Conservation (phyloP, 2,797 vertebrate genomes). For the Sebastes nivosus region DNA sequence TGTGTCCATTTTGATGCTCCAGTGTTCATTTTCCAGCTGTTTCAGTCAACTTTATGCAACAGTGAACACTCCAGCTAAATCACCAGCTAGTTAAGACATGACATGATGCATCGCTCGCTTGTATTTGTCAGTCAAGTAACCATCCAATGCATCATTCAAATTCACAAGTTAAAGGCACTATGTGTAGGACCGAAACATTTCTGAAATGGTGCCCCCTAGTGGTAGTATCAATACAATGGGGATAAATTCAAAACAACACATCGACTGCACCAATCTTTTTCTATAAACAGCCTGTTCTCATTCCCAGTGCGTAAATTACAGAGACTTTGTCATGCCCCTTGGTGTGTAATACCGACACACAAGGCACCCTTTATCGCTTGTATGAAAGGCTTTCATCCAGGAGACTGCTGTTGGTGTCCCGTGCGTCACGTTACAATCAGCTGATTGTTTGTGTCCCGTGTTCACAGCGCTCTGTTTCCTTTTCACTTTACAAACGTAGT, state of each 20-base stretch:
- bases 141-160: background rate
- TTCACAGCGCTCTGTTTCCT: no score
- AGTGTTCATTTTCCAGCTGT: background rate
- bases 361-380: no score
- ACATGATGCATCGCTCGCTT: background rate
- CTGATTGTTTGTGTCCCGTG: no score
- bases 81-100: background rate
- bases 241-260: background rate
- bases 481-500: background rate
- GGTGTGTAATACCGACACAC: no score
- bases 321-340: background rate
- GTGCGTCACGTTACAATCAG: no score
- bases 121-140: background rate
- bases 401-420: no score
- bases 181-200: background rate
- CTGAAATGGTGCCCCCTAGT: background rate
- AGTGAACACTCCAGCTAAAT: background rate
- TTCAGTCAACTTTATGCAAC: background rate
- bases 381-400: no score
- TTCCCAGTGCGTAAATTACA: background rate
- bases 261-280: background rate
- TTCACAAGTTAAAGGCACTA: background rate
- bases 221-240: background rate
- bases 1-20: background rate
- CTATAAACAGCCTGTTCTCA: background rate